These are phyloP conservation scores for Microcebus lehilahytsara DNA, from an alignment of 2,113 vertebrate genomes.

Conservation along the genomic window DNA sequence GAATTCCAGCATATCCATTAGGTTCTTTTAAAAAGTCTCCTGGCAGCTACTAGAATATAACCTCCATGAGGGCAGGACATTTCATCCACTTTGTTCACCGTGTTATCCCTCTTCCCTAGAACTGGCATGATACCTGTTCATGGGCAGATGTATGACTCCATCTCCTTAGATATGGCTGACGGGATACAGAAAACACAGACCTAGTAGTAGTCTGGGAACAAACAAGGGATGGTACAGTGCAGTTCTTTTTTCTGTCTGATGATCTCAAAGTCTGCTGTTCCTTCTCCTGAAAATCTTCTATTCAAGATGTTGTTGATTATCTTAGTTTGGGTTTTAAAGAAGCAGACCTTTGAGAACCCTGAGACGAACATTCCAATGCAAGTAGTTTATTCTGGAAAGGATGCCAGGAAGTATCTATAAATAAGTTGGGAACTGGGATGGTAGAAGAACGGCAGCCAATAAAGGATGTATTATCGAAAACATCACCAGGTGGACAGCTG, in stretches of 20 bases:
- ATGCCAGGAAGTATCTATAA: not conserved
- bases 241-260: not conserved
- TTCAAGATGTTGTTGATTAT: not conserved
- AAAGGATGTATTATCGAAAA: not conserved
- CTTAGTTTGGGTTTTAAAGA: not conserved
- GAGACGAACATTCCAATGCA: not conserved
- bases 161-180: not conserved
- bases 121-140: not conserved
- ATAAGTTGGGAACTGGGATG: not conserved
- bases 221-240: rapidly evolving
- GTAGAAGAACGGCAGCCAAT: not conserved
- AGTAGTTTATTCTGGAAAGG: not conserved
- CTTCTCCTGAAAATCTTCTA: not conserved
- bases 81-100: not conserved
- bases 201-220: not conserved
- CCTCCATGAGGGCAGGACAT: not conserved
- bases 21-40: not conserved
- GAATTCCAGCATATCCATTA: not conserved
- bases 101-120: not conserved
- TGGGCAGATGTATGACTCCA: not conserved
- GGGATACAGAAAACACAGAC: not conserved
- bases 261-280: not conserved
- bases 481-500: not conserved
- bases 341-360: not conserved
- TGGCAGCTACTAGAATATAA: not conserved